Conservation (phyloP, 2,113 vertebrate species). For the Prunella himalayana region DNA sequence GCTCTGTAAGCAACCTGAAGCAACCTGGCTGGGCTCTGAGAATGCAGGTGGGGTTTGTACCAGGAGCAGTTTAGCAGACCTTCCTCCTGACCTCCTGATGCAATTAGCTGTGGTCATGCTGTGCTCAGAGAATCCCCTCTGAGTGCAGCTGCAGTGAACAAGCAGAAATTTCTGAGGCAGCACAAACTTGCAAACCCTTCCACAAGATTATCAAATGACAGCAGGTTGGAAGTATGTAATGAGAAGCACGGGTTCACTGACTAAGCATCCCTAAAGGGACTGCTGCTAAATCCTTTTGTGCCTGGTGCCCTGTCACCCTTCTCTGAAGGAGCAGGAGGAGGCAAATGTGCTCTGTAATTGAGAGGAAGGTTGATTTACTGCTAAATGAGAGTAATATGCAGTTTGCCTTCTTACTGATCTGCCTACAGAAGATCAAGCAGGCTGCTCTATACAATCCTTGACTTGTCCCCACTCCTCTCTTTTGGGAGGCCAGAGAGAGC, state of each 20-base stretch:
- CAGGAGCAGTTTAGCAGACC: neutral
- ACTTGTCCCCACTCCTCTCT: neutral
- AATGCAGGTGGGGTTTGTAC: neutral
- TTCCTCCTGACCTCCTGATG: neutral
- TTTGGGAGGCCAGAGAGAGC: neutral
- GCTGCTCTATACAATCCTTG: neutral
- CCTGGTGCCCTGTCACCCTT: neutral
- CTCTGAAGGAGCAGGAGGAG: neutral
- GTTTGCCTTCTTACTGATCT: neutral
- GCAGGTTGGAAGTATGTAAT: conserved; percentile 13
- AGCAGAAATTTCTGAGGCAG: conserved; percentile 30
- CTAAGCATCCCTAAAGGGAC: conserved; percentile 28
- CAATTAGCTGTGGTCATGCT: neutral
- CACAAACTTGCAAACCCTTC: neutral
- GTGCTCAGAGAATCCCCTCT: neutral
- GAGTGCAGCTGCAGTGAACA: conserved; percentile 9
- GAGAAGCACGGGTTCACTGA: conserved; percentile 50
- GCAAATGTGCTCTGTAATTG: neutral
- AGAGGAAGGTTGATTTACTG: neutral
- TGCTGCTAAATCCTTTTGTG: neutral
- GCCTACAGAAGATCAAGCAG: neutral
- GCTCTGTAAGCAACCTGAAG: neutral
- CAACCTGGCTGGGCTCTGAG: neutral
- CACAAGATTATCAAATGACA: conserved; percentile 38
- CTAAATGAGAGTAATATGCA: neutral